Percentiles rank a stretch among this genome's conserved stretches.
Evolutionary conservation across 2,113 vertebrate genomes (phyloP).

Genomic region (Cheilinus undulatus): DNA sequence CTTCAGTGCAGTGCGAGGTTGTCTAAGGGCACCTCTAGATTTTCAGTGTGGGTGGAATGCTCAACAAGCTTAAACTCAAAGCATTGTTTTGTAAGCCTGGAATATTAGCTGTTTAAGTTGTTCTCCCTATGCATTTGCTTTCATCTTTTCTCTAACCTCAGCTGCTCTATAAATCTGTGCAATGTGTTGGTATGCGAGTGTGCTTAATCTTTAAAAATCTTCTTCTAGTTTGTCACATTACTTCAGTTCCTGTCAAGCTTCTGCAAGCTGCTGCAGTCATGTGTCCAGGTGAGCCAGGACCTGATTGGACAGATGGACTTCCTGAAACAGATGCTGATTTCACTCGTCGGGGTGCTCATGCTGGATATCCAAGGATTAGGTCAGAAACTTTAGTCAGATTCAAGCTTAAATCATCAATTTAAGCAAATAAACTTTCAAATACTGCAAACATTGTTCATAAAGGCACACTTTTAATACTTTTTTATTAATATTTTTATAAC

Average conservation of each 20-base stretch:
- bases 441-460: too few species aligned
- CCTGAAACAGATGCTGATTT: constrained; percentile 83
- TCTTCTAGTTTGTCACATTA: constrained; percentile 82
- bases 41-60: constrained; percentile 65
- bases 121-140: constrained; percentile 1
- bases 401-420: not conserved
- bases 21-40: constrained; percentile 50
- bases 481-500: too few species aligned
- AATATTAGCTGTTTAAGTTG: constrained; percentile 11
- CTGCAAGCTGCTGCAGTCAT: constrained; percentile 87
- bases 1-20: constrained; percentile 33
- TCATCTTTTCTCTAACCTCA: not conserved
- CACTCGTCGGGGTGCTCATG: constrained; percentile 82
- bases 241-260: constrained; percentile 89
- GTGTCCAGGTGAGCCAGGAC: constrained; percentile 81
- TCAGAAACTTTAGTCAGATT: constrained; percentile 32
- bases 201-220: not conserved
- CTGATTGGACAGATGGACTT: constrained; percentile 85
- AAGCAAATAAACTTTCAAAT: not conserved
- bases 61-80: constrained; percentile 38
- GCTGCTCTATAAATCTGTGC: not conserved
- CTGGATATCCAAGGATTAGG: constrained; percentile 79
- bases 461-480: too few species aligned
- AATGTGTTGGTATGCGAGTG: not conserved
- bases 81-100: constrained; percentile 21